phyloP scores from a whole-genome alignment of 2,797 vertebrate genomes.

The Holocentrus rufus region DNA sequence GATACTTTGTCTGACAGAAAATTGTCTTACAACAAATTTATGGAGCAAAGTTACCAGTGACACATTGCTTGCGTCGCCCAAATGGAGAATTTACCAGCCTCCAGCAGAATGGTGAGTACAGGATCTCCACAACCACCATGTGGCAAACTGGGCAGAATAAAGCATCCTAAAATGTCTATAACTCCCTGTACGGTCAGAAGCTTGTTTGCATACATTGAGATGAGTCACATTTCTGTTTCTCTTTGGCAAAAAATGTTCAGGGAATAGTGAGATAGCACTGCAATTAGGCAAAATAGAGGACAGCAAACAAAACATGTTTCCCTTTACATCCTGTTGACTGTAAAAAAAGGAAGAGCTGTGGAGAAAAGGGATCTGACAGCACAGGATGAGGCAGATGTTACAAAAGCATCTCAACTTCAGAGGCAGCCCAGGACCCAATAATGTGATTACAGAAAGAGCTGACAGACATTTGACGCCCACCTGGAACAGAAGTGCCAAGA shows the following conservation, averaged over 20 bases:
- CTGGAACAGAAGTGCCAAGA: conserved; percentile 89
- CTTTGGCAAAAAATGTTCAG: conserved; percentile 29
- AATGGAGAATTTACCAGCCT: not conserved
- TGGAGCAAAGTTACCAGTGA: not conserved
- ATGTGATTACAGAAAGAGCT: not conserved
- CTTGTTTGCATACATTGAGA: conserved; percentile 35
- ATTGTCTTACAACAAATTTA: conserved; percentile 11
- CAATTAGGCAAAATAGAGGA: conserved; percentile 28
- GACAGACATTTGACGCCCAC: conserved; percentile 70
- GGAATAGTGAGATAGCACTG: conserved; percentile 24
- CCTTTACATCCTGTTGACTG: conserved; percentile 56
- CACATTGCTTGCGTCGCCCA: not conserved
- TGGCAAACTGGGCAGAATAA: too few species aligned
- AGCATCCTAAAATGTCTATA: too few species aligned
- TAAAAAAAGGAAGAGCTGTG: conserved; percentile 34
- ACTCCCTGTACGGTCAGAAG: conserved; percentile 25
- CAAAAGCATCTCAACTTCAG: conserved; percentile 37
- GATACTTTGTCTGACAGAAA: not conserved
- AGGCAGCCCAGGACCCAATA: conserved; percentile 13
- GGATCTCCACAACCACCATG: too few species aligned
- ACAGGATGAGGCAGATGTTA: conserved; percentile 42
- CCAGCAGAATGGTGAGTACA: not conserved
- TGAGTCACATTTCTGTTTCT: conserved; percentile 33
- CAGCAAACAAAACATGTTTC: conserved; percentile 46
- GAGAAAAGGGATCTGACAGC: conserved; percentile 49